A percentile compares a stretch with the other conserved stretches of the same genome.
Conservation (phyloP, 2,888 invertebrate species). For the Zhengitettix transpicula region DNA sequence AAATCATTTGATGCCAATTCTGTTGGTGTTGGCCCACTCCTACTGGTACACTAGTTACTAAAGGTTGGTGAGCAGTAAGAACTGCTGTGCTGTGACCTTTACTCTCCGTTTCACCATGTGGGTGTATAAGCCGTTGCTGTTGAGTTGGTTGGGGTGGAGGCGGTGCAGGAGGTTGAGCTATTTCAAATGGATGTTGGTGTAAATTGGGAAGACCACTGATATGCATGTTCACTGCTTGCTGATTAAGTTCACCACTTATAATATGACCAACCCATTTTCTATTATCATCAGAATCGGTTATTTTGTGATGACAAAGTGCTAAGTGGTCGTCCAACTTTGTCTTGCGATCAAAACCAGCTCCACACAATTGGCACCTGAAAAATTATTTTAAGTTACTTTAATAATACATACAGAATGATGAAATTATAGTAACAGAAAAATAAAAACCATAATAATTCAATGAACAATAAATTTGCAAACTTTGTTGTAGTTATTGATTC, state of each 20-base stretch:
- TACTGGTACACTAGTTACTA: neutral
- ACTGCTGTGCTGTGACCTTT: neutral
- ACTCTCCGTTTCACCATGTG: neutral
- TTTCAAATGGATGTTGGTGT: neutral
- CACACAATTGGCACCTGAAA: constrained; percentile 19
- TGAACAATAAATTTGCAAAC: too few species aligned
- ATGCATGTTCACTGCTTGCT: neutral
- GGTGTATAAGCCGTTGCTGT: neutral
- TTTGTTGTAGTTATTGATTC: too few species aligned
- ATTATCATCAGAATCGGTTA: constrained; percentile 12
- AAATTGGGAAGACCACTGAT: neutral
- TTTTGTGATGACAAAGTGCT: constrained; percentile 18
- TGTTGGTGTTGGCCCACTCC: constrained; percentile 3
- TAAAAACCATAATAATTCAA: too few species aligned
- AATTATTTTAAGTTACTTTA: neutral
- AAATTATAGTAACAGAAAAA: too few species aligned
- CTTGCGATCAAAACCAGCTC: constrained; percentile 19
- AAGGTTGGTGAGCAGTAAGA: neutral
- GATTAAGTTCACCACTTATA: constrained; percentile 3
- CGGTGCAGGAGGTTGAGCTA: neutral
- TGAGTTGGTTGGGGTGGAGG: neutral
- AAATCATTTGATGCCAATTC: constrained; percentile 11
- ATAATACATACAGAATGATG: neutral
- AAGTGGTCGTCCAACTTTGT: constrained; percentile 21
- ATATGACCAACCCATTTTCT: constrained; percentile 14